Evolutionary conservation across 2,888 invertebrate genomes (phyloP), one percentile per base, ranked within the genome.

Genomic region (Melinopterus prodromus): DNA sequence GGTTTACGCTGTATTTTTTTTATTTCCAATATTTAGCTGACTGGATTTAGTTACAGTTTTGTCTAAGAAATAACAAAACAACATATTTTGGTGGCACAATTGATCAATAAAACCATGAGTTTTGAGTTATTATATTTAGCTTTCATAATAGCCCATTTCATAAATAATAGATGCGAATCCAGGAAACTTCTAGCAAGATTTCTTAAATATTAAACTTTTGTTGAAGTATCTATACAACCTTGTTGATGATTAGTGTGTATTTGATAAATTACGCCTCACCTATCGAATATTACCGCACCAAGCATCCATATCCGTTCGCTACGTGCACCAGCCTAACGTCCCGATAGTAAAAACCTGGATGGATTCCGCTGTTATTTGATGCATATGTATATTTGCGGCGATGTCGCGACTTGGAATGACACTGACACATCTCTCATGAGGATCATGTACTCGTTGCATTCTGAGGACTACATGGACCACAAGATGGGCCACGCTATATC

Each of bases 381-480:
- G 53, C 53, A 9, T 53, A 53, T 53, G 53, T 53, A 53, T 53
- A 53, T 53, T 74, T 74, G 36, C 74, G 74, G 35, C 35, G 36
- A 74, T 35, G 74, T 16, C 15, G 37, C 74, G 74, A 36, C 74
- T 53, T 53, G 53, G 53, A 74, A 74, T 74, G 74, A 74, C 35
- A n/a, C 74, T 74, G 74, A 74, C 74, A 74, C 74, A 74, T 74
- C 74, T 74, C 74, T 74, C 74, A 74, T 74, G 74, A 74, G 36
- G 74, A 74, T 74, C 74, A 74, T 74, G 74, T 74, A 36, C 74
- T 74, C 74, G 74, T 74, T 37, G 74, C 74, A 74, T 74, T 74
- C 74, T 74, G 74, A 74, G 37, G 37, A 74, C 36, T 74, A 74
- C 74, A 74, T 37, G 74, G 74, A n/a, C 74, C 74, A 74, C 74